phyloP scores from a whole-genome alignment of 2,888 invertebrate species.

The Drosophila bunnanda region DNA sequence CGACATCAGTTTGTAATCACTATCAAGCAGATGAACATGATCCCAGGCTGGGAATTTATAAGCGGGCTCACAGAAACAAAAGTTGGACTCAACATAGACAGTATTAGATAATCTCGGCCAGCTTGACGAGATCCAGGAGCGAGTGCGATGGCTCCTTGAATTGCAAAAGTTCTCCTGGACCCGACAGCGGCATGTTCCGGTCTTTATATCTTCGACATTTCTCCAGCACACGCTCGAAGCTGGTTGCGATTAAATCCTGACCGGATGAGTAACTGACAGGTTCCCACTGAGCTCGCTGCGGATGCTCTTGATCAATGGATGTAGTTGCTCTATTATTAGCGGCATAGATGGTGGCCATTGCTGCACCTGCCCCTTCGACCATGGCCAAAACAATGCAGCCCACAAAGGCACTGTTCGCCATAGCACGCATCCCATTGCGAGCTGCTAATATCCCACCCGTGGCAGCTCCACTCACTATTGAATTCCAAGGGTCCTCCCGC shows the following conservation, averaged over 20 bases:
- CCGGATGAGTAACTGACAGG: neutral
- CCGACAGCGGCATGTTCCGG: neutral
- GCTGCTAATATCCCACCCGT: slow-evolving; percentile 69
- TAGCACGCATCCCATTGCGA: slow-evolving; percentile 65
- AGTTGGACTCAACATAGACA: neutral
- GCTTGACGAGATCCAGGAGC: slow-evolving; percentile 54
- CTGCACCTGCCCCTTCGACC: slow-evolving; percentile 67
- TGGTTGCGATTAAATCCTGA: neutral
- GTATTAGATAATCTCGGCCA: slow-evolving; percentile 53
- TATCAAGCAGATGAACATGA: neutral
- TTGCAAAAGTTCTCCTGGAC: neutral
- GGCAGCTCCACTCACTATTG: slow-evolving; percentile 65
- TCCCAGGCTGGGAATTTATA: slow-evolving; percentile 38
- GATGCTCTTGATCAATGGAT: neutral
- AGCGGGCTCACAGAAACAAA: slow-evolving; percentile 6
- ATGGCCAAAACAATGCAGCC: slow-evolving; percentile 68
- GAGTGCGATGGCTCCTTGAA: slow-evolving; percentile 38
- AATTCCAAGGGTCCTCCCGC: slow-evolving; percentile 67
- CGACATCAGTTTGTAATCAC: neutral
- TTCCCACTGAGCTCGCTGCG: slow-evolving; percentile 59
- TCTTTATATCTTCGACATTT: slow-evolving; percentile 48
- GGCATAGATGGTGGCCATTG: slow-evolving; percentile 69
- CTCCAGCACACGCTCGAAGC: slow-evolving; percentile 57
- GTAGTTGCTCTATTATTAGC: slow-evolving; percentile 15
- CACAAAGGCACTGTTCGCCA: slow-evolving; percentile 67